Evolutionary conservation across 2,888 invertebrate species (phyloP).

Genomic region (Nomada lathburiana): DNA sequence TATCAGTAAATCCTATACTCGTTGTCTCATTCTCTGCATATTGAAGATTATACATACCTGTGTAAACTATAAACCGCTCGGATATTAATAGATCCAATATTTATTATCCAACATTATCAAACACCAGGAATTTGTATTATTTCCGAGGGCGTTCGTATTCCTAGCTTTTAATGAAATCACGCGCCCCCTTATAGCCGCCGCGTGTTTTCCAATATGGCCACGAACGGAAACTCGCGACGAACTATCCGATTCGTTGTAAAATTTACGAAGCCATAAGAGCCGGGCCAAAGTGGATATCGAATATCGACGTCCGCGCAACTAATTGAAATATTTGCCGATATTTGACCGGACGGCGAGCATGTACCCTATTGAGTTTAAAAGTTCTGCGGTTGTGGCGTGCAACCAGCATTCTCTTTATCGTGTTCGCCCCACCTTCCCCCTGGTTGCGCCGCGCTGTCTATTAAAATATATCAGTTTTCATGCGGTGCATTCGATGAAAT

Average conservation of each 20-base stretch:
- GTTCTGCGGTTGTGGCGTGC: conserved; percentile 53
- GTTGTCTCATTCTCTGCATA: no score
- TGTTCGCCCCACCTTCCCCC: background rate
- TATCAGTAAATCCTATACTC: no score
- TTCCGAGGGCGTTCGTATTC: no score
- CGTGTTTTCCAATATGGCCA: background rate
- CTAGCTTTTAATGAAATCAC: conserved; percentile 19
- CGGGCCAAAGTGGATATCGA: conserved; percentile 55
- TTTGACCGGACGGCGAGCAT: conserved; percentile 37
- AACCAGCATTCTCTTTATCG: conserved; percentile 23
- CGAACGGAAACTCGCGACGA: conserved; percentile 32
- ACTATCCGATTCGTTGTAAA: conserved; percentile 53
- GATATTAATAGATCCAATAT: no score
- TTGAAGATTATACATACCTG: no score
- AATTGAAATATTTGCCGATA: conserved; percentile 74
- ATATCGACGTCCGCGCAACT: conserved; percentile 52
- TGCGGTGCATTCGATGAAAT: no score
- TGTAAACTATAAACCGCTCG: no score
- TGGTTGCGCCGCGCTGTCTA: background rate
- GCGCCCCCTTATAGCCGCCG: background rate
- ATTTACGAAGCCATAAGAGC: conserved; percentile 62
- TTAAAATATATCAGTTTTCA: background rate
- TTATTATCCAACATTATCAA: no score
- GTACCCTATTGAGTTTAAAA: conserved; percentile 51
- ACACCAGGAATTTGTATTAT: no score